Base-by-base conservation (phyloP, 2,888 invertebrate genomes). In the Apodemia hepburni region DNA sequence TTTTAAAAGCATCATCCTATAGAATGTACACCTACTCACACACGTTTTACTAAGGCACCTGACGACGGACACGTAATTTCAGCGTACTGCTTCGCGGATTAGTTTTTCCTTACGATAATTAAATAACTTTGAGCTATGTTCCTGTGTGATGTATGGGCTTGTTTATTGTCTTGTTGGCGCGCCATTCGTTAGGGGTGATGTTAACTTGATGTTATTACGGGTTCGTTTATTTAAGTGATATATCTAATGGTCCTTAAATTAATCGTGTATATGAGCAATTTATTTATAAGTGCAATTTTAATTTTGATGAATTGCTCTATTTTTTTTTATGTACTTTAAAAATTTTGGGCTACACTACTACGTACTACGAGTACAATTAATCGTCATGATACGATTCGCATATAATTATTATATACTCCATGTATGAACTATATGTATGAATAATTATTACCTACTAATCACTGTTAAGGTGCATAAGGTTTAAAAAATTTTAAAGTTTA, bases 21-120 rank as follows among this genome's bases (percentile, higher is more conserved):
- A 72, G 18, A 66, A 22, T 3, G 27, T 66, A 65, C 66, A 81
- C 81, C 67, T 68, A 67, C 66, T 68, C 69, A 68, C 71, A 77
- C 75, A 77, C 69, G 74, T 78, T 69, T 73, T 78, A 75, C 27
- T 15, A 54, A 17, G 59, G 81, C 86, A 87, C 87, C 87, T 88
- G 85, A 77, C 80, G 77, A 75, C 75, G 73, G 75, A 79, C 76
- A 79, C 79, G 84, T 83, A 86, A 87, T 88, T 89, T 89, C 84
- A 85, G 78, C 81, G 81, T 80, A 78, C 78, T 75, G 81, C 70
- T 71, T 66, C 77, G 76, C 77, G 90, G 91, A 91, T 91, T 90
- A 91, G 90, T 91, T 91, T 91, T 91, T 91, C 90, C 82, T 85
- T 82, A 80, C 81, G 83, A 85, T 90, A 91, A 91, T 91, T 89